Conservation (phyloP, 1,140 invertebrate species). For the Hestina assimilis region DNA sequence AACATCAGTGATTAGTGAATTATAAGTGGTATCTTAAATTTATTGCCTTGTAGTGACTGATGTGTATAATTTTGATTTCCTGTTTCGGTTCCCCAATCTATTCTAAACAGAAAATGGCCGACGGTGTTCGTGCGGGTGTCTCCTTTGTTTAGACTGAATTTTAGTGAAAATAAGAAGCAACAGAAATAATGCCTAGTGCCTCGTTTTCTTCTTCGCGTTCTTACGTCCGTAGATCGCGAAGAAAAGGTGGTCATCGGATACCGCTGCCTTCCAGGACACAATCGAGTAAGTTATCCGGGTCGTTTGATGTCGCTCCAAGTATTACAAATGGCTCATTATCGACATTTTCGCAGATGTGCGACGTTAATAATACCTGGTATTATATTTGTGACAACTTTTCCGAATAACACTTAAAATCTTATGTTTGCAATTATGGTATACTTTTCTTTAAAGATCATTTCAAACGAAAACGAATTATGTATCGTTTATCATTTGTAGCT, state of each 20-base stretch:
- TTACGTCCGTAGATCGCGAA: conserved; percentile 89
- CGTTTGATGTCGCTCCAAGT: conserved; percentile 61
- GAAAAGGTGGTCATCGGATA: conserved; percentile 91
- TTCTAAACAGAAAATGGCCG: conserved; percentile 83
- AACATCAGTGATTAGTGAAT: conserved; percentile 64
- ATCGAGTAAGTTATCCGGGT: conserved; percentile 78
- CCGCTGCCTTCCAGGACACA: conserved; percentile 89
- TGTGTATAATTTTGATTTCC: conserved; percentile 65
- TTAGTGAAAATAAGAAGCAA: conserved; percentile 74
- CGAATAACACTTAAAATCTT: conserved; percentile 2
- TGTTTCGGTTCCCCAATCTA: conserved; percentile 73
- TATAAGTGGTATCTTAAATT: conserved; percentile 50
- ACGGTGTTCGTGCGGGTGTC: conserved; percentile 80
- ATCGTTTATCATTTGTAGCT: conserved; percentile 55
- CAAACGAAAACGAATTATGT: conserved; percentile 9
- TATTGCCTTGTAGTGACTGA: conserved; percentile 42
- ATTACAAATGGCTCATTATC: conserved; percentile 60
- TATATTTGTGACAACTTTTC: conserved; percentile 7
- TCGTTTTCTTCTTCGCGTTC: conserved; percentile 92
- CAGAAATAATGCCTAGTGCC: conserved; percentile 91
- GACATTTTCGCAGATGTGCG: conserved; percentile 45
- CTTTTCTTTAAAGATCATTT: conserved; percentile 10
- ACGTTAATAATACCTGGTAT: conserved; percentile 20
- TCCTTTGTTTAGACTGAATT: conserved; percentile 83
- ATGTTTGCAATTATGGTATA: conserved; percentile 6